Conservation (phyloP, 2,888 invertebrate genomes). For the Sesamia inferens region DNA sequence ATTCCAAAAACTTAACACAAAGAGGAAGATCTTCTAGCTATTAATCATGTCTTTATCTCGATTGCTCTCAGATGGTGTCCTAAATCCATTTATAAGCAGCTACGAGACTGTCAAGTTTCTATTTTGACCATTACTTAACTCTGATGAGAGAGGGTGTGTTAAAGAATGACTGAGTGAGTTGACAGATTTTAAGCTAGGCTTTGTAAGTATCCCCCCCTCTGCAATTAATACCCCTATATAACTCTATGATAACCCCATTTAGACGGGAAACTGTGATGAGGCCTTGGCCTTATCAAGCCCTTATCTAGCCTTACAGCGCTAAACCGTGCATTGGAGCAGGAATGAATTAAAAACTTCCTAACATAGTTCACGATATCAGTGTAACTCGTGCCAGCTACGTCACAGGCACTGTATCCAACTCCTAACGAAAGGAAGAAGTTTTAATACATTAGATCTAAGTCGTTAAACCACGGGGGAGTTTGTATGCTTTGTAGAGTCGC, state of each 20-base stretch:
- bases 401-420: conserved; percentile 5
- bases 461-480: conserved; percentile 28
- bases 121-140: conserved; percentile 34
- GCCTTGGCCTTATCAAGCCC: neutral
- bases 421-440: conserved; percentile 50
- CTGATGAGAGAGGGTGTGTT: conserved; percentile 7
- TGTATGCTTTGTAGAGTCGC: conserved; percentile 5
- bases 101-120: conserved; percentile 52
- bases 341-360: conserved; percentile 15
- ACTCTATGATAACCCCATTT: conserved; percentile 7
- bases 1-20: conserved; percentile 71
- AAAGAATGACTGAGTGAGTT: neutral
- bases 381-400: conserved; percentile 16
- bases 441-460: conserved; percentile 58
- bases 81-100: conserved; percentile 71
- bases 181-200: neutral
- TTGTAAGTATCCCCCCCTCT: neutral
- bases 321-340: neutral
- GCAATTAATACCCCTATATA: neutral
- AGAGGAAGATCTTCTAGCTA: conserved; percentile 68
- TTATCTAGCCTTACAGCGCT: neutral
- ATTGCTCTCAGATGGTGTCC: conserved; percentile 68
- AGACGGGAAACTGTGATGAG: conserved; percentile 1
- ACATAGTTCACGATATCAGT: conserved; percentile 23
- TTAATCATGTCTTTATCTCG: conserved; percentile 79